These are phyloP conservation scores for Apamea epomidion DNA, from an alignment of 2,888 invertebrate genomes.

Conservation along the genomic window DNA sequence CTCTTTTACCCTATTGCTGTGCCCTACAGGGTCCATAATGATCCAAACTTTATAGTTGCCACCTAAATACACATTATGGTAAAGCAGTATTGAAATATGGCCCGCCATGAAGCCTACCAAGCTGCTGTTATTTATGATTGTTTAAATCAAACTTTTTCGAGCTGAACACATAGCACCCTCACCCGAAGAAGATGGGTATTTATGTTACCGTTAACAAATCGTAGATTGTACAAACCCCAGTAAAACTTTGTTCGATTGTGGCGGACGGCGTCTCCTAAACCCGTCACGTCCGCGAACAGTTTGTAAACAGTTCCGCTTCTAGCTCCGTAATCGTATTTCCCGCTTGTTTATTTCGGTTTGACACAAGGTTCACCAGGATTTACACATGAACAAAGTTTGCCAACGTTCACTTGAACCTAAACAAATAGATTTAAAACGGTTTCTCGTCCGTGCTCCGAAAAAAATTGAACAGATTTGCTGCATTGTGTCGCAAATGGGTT, in stretches of 20 bases:
- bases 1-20: no score
- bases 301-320: slow-evolving; percentile 84
- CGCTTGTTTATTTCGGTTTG: slow-evolving; percentile 83
- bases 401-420: slow-evolving; percentile 71
- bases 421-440: slow-evolving; percentile 64
- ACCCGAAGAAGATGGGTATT: slow-evolving; percentile 66
- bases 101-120: slow-evolving; percentile 63
- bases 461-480: slow-evolving; percentile 64
- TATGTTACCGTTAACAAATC: slow-evolving; percentile 74
- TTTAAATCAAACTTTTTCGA: slow-evolving; percentile 58
- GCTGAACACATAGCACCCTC: slow-evolving; percentile 15
- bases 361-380: slow-evolving; percentile 76
- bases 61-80: no score
- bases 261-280: slow-evolving; percentile 63
- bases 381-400: slow-evolving; percentile 73
- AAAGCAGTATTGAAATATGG: slow-evolving; percentile 69
- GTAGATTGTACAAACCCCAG: slow-evolving; percentile 72
- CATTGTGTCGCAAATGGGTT: slow-evolving; percentile 67
- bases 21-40: no score
- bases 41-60: no score
- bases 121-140: slow-evolving; percentile 61
- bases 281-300: slow-evolving; percentile 79
- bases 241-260: slow-evolving; percentile 74
- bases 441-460: slow-evolving; percentile 50
- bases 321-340: slow-evolving; percentile 81